Base-by-base conservation (phyloP, 2,888 invertebrate genomes). In the Caenorhabditis drosophilae region DNA sequence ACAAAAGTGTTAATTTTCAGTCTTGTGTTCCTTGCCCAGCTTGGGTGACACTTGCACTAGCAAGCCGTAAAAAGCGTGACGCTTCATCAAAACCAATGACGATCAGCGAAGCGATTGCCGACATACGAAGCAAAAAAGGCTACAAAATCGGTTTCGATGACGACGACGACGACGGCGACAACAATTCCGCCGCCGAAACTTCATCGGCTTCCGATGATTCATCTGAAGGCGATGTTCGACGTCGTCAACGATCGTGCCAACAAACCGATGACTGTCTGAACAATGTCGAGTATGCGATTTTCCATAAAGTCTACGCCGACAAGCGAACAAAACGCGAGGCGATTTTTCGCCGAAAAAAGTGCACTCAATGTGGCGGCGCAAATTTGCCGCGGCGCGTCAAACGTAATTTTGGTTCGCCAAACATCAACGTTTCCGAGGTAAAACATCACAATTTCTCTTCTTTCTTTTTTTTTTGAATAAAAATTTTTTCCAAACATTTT, bases 1-100 rank as follows among this genome's bases (percentile, higher is more conserved):
- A n/a, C n/a, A n/a, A n/a, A n/a, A n/a, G n/a, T n/a, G n/a, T n/a
- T n/a, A n/a, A n/a, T n/a, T n/a, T n/a, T n/a, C n/a, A n/a, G n/a
- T n/a, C 67, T n/a, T 79, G 79, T 53, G 76, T 76, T 15, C 79
- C 79, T 0, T 79, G 79, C 36, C 79, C 79, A 18, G 79, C 79
- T 6, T 79, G 79, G 79, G 78, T 79, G 2, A 79, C 79, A 1
- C 46, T 79, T 26, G 79, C 79, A 2, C 48, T 79, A 36, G 73
- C 76, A 0, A 75, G 74, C 36, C 54, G 78, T 36, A 76, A 72
- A 48, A 74, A 69, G 57, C 35, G 60, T 50, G 58, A 57, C 7
- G 47, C 47, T 4, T 40, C 41, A 34, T 45, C 38, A 25, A 54
- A 55, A 16, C 47, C 46, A 23, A 60, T 75, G 70, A 58, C 62